Conservation (phyloP, 2,113 vertebrate species). For the Trichomycterus rosablanca region DNA sequence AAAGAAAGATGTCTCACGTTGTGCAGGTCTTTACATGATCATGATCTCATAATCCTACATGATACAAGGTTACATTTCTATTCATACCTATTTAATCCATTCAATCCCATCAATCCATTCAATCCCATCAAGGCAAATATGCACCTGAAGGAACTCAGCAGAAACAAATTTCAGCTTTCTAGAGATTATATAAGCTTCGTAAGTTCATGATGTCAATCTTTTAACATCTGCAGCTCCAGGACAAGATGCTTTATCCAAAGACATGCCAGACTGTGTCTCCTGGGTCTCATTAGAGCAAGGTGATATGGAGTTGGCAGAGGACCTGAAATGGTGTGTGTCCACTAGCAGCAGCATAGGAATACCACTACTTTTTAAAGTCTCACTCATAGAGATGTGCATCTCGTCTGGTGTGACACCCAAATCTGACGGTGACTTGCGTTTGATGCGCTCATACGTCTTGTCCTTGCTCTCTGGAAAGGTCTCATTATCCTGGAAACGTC, state of each 20-base stretch:
- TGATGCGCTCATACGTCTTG: conserved; percentile 88
- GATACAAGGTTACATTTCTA: no score
- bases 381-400: conserved; percentile 71
- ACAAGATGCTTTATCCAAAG: conserved; percentile 43
- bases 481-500: conserved; percentile 90
- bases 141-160: conserved; percentile 1
- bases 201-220: conserved; percentile 52
- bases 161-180: conserved; percentile 7
- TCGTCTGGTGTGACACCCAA: conserved; percentile 86
- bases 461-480: conserved; percentile 86
- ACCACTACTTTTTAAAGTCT: conserved; percentile 65
- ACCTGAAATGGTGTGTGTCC: conserved; percentile 64
- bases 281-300: conserved; percentile 59
- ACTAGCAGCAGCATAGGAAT: conserved; percentile 77
- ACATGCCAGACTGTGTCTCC: conserved; percentile 56
- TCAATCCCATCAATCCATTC: no score
- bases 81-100: no score
- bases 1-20: no score
- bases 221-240: conserved; percentile 55
- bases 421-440: conserved; percentile 86
- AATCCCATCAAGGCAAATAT: conserved; percentile 30
- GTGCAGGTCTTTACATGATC: no score
- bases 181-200: conserved; percentile 19
- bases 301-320: conserved; percentile 55
- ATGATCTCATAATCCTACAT: no score